These are phyloP conservation scores for Variabilichromis moorii DNA, from an alignment of 2,113 vertebrate species.

Conservation along the genomic window DNA sequence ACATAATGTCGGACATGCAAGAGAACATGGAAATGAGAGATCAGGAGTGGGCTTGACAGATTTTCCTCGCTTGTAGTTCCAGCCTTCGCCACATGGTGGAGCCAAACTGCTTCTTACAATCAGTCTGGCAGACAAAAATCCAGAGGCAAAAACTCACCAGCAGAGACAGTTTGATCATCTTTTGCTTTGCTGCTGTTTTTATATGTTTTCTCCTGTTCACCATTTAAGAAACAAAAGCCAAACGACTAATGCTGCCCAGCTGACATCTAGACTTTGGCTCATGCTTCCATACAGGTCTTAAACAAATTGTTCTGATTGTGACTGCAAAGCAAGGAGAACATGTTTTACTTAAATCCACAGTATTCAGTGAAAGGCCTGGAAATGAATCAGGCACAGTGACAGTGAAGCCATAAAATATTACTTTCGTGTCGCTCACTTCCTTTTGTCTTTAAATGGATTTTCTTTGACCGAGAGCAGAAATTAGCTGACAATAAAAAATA, in stretches of 20 bases:
- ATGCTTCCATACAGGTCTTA: neutral
- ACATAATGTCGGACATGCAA: neutral
- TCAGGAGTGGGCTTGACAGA: neutral
- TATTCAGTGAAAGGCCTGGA: neutral
- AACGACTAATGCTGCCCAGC: rapidly evolving
- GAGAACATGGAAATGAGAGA: neutral
- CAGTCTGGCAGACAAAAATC: neutral
- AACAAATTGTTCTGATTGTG: neutral
- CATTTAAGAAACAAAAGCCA: neutral
- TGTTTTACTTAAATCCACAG: neutral
- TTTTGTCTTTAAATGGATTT: neutral
- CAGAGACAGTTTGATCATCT: neutral
- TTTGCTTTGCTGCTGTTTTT: neutral
- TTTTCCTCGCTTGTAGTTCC: neutral
- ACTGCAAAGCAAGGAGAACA: neutral
- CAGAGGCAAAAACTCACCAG: neutral
- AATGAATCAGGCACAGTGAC: neutral
- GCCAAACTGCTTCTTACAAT: neutral
- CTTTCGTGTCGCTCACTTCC: neutral
- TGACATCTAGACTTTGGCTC: neutral
- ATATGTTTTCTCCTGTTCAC: neutral
- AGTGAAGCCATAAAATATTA: neutral
- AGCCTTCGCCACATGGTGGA: conserved; percentile 28
- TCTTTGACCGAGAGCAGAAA: neutral
- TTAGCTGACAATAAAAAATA: neutral